Evolutionary conservation across 2,888 invertebrate genomes (phyloP), one percentile per base, ranked within the genome.

Genomic region (Pimpla rufipes): DNA sequence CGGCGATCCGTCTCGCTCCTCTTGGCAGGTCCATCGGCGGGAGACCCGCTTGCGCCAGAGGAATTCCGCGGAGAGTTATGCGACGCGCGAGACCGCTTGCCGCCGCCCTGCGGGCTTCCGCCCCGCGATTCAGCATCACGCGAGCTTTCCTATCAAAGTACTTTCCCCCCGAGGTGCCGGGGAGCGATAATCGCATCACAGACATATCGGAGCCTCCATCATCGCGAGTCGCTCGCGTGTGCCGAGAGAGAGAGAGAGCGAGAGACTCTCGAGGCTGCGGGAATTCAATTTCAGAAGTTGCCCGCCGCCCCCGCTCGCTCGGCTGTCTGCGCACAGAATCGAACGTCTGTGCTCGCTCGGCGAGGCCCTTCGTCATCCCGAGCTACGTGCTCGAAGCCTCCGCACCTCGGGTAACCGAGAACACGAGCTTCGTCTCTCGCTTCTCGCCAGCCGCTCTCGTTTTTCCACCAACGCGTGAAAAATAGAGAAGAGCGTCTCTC

Each of bases 251-350:
- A 29, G 29, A 5, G 29, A 29, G 29, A 5, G 29, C 3, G 29
- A 29, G 29, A 5, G 29, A 29, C 59, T 2, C 35, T 62, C 64
- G 13, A 29, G 68, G 37, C 74, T n/a, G 68, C 74, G 80, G 80
- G 68, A 83, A 83, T 83, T 83, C 80, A 83, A 83, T 83, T 83
- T 83, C 74, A 74, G 68, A 83, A 83, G 77, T 83, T 80, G 80
- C 70, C 55, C 67, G 45, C 45, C 52, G 42, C 18, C 57, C 42
- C 40, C 1, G 59, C 16, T 18, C 37, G 62, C 62, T 40, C 45
- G 71, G 21, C 18, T 37, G 62, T 35, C 62, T 62, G 74, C n/a
- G 37, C 47, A 5, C 62, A 80, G 73, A 74, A 83, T 83, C 83
- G 83, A 80, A 80, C 73, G 70, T 75, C 75, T 64, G 62, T 40